Evolutionary conservation across 2,113 vertebrate species (phyloP), one percentile per base, ranked within the genome.

Genomic region (Cichladusa arquata): DNA sequence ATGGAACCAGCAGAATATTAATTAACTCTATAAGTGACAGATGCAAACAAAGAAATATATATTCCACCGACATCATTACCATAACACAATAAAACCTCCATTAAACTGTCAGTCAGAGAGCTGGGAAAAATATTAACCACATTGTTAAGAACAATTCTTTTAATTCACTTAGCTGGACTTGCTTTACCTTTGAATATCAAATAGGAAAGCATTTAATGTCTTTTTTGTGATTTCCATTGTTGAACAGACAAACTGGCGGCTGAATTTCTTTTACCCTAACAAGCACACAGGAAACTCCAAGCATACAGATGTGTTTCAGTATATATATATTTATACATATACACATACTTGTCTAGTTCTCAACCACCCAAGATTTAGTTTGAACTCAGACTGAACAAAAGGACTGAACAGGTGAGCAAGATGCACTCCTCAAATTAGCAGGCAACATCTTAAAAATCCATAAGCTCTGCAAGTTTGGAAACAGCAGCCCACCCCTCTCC

Each of bases 21-120:
- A 93, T 56, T 93, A 86, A 92, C 56, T 61, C 65, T 42, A 3
- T 66, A 92, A 76, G 72, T 80, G 78, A 90, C 78, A 94, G 84
- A 91, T 10, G 54, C 78, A 95, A 93, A 83, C 50, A 92, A 93
- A 86, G 38, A 97, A 77, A 90, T 77, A 85, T 50, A 64, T 89
- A 89, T 91, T 91, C 48, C 45, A 84, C 8, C 0, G 78, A 76
- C 58, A 77, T 58, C 38, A 79, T 86, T 95, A 95, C 69, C 65
- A 44, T 82, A 84, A 85, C 36, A 79, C 51, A 92, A 77, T 72
- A 80, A 91, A 92, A 82, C 80, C 66, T 38, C 62, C 50, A 87
- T 89, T 93, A 79, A 89, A 91, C 61, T 87, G 73, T 89, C 86
- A 78, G 34, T 77, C 78, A 91, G 72, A 61, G 20, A 72, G 36